Conservation (phyloP, 1,140 invertebrate genomes). For the Habropoda laboriosa region DNA sequence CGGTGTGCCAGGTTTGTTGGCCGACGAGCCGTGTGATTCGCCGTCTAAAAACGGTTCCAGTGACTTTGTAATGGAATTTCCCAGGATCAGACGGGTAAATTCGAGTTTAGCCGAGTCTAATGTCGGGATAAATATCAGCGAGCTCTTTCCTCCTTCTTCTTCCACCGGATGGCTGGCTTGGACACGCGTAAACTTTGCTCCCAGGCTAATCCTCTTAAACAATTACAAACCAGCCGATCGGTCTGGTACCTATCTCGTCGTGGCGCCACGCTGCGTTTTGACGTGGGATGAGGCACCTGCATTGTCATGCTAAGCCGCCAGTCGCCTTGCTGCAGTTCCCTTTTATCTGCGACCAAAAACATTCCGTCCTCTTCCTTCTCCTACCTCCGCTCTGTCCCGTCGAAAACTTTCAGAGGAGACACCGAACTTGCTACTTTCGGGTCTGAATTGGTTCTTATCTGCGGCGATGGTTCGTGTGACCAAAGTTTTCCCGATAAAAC, state of each 20-base stretch:
- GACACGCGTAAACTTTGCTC: slow-evolving; percentile 72
- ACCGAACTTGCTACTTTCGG: not conserved
- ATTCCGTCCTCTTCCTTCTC: slow-evolving; percentile 32
- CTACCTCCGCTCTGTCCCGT: not conserved
- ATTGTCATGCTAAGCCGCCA: slow-evolving; percentile 79
- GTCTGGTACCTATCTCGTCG: slow-evolving; percentile 66
- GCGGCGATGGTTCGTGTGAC: no score
- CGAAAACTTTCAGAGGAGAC: not conserved
- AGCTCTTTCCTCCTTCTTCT: not conserved
- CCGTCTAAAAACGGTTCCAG: slow-evolving; percentile 19
- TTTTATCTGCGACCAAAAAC: slow-evolving; percentile 65
- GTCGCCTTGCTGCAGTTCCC: slow-evolving; percentile 64
- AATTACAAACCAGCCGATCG: slow-evolving; percentile 76
- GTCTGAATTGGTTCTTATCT: not conserved
- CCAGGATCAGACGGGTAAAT: slow-evolving; percentile 53
- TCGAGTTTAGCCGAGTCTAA: slow-evolving; percentile 63
- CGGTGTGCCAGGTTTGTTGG: not conserved
- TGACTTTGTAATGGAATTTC: slow-evolving; percentile 59
- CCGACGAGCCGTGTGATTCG: slow-evolving; percentile 48
- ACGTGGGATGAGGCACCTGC: slow-evolving; percentile 81
- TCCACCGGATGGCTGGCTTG: no score
- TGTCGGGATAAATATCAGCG: slow-evolving; percentile 64
- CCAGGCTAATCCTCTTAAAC: slow-evolving; percentile 77
- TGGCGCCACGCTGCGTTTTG: slow-evolving; percentile 81
- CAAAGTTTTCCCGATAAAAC: no score